phyloP scores from a whole-genome alignment of 2,888 invertebrate genomes.

The Pelosia muscerda region DNA sequence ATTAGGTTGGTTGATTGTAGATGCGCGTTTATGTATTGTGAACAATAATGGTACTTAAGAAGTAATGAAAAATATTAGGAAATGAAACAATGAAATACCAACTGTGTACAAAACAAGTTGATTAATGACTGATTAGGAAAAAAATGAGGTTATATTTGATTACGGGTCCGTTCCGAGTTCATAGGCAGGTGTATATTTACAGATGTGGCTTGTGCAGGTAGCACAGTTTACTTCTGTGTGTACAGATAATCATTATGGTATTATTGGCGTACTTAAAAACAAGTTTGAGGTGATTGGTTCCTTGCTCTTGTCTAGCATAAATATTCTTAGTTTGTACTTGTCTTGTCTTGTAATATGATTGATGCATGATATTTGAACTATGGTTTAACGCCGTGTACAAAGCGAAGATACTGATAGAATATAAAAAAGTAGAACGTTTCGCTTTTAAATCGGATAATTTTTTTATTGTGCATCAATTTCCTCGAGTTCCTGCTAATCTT shows the following conservation, averaged over 20 bases:
- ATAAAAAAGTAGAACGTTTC: not conserved
- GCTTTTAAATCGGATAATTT: not conserved
- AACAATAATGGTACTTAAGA: not conserved
- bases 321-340: not conserved
- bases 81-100: not conserved
- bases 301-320: not conserved
- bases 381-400: not conserved
- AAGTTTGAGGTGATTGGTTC: not conserved
- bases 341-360: not conserved
- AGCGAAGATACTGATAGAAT: not conserved
- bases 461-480: not conserved
- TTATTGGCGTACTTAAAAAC: not conserved
- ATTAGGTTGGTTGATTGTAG: not conserved
- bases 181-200: not conserved
- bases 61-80: not conserved
- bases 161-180: not conserved
- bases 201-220: not conserved
- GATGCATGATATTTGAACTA: not conserved
- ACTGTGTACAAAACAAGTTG: not conserved
- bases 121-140: not conserved
- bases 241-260: not conserved
- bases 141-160: conserved; percentile 3
- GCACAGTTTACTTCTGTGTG: not conserved
- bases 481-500: not conserved
- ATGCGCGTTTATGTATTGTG: not conserved